Base-by-base conservation (phyloP, 2,113 vertebrate species). In the Etia nguti region DNA sequence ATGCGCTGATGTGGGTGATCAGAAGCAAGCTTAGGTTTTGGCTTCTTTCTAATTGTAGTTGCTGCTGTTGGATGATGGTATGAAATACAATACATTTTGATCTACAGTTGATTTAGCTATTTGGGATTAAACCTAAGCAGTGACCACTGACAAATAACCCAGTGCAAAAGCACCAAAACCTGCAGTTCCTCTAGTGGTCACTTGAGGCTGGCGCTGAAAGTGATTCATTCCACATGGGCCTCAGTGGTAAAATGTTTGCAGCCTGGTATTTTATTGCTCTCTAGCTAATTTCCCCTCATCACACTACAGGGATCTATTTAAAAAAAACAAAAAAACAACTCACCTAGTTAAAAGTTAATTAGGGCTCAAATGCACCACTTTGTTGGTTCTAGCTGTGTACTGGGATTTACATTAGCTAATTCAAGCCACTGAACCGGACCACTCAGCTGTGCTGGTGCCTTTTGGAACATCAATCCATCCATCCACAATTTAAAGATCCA, bases 361-460 rank as follows among this genome's bases (percentile, higher is more conserved):
- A 26, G 29, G 15, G 10, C 4, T 31, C 0, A 77, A 31, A 50
- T 29, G 15, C 26, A 77, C 46, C 16, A 12, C 16, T 31, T 50
- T 77, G 46, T 77, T 48, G 43, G 6, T 77, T 50, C 43, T 75
- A 48, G 41, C 70, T 48, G 41, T 48, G 6, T 75, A 75, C 24
- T 75, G 24, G 68, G 41, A 73, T 73, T 73, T 46, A 7, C 5
- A 48, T 73, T 18, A 18, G 41, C 68, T 75, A 75, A 29, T 75
- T 75, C 4, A 20, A 48, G 24, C 0, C 24, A 31, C 43, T 75
- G 70, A 75, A 31, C 43, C 0, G 2, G 13, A 29, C 10, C 43
- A 48, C 43, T 50, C 24, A 50, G 9, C 43, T 75, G 24, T 50
- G 70, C 16, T 5, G 24, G 43, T 50, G 13, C 43, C 43, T 46